These are phyloP conservation scores for Diacarnus erythraeanus DNA, from an alignment of 37 sponge, comb jelly and placozoan genomes.

Conservation along the genomic window DNA sequence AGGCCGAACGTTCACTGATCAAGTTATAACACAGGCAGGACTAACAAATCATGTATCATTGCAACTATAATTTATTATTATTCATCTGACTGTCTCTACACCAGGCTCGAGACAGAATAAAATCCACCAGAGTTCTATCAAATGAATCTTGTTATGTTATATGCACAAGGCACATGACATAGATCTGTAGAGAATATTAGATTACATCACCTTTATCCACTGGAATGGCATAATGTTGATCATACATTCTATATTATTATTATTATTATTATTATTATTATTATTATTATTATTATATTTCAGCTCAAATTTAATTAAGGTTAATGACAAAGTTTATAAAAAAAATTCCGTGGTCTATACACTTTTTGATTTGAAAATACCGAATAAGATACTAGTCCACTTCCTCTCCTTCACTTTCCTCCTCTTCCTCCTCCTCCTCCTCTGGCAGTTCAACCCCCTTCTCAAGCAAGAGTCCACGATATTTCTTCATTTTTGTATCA, in stretches of 20 bases:
- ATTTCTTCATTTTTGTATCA: slow-evolving; percentile 54
- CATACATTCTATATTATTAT: too few species aligned
- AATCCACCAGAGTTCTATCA: neutral
- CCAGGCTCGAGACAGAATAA: neutral
- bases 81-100: too few species aligned
- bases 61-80: neutral
- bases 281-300: too few species aligned
- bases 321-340: too few species aligned
- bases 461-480: slow-evolving; percentile 48
- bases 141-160: too few species aligned
- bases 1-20: slow-evolving; percentile 13
- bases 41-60: neutral
- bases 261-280: too few species aligned
- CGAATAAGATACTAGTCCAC: slow-evolving; percentile 4
- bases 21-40: neutral
- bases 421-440: slow-evolving; percentile 62
- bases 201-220: too few species aligned
- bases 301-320: too few species aligned
- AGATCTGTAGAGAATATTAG: too few species aligned
- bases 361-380: too few species aligned
- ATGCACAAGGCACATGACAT: too few species aligned
- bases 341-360: neutral
- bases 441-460: slow-evolving; percentile 48
- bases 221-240: too few species aligned
- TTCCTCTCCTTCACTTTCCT: slow-evolving; percentile 15